Base-by-base conservation (phyloP, 2,888 invertebrate genomes). In the Drosophila subsilvestris region DNA sequence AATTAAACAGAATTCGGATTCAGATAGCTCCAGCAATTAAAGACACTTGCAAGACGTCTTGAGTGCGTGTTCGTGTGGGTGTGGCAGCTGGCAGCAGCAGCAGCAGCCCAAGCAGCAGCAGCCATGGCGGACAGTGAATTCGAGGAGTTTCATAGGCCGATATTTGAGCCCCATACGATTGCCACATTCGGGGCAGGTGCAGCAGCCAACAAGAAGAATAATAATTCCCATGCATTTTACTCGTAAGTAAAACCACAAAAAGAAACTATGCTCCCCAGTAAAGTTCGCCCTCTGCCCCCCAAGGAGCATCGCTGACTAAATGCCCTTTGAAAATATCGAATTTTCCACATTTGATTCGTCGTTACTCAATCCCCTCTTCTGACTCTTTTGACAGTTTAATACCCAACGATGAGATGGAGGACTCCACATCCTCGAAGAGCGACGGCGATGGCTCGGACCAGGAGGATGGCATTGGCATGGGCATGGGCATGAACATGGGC, bases 41-140 rank as follows among this genome's bases (percentile, higher is more conserved):
- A n/a, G 37, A n/a, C 14, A 37, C 37, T n/a, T 37, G 37, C 37
- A 37, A 9, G 9, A 6, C 37, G 37, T 37, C n/a, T 37, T n/a
- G 37, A 37, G 37, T 37, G 7, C 37, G 37, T 44, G 37, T 37
- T 2, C 37, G 37, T 44, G 72, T 67, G 53, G 75, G 76, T 66
- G 84, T 80, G 83, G 79, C 84, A 78, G 69, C 74, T 76, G 74
- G 58, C 56, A 66, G 47, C 12, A 70, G 60, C 42, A 43, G 60
- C 63, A 65, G 57, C 59, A 70, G 60, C 42, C 32, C 58, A 62
- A 65, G 57, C 59, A 70, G 76, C 70, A 29, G 48, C 20, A 47
- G 43, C 55, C 32, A 98, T 98, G 97, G 97, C 97, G 90, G 98
- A 98, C 94, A 96, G 95, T 92, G 97, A 98, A 93, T 98, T 97